Evolutionary conservation across 1,140 invertebrate genomes (phyloP).

Genomic region (Drosophila micromelanica): DNA sequence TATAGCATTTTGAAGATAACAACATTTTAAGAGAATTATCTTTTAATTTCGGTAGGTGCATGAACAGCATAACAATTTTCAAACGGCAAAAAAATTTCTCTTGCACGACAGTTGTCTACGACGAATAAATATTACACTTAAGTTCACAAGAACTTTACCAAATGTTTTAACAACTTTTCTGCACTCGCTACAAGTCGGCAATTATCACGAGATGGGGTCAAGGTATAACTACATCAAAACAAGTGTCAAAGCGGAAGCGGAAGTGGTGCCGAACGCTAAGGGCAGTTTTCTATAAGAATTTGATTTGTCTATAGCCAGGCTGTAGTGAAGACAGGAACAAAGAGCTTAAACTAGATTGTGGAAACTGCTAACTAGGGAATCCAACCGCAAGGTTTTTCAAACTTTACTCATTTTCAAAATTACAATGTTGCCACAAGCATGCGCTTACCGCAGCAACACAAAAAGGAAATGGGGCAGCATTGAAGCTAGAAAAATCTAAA

Average conservation of each 20-base stretch:
- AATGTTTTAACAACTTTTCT: constrained; percentile 73
- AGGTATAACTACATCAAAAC: constrained; percentile 54
- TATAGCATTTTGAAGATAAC: too few relatives aligned
- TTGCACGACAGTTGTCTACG: constrained; percentile 30
- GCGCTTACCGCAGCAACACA: constrained; percentile 65
- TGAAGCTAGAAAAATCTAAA: constrained; percentile 76
- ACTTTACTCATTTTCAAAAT: constrained; percentile 84
- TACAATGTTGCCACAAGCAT: constrained; percentile 82
- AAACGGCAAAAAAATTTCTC: constrained; percentile 42
- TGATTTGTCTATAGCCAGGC: constrained; percentile 54
- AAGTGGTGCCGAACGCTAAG: constrained; percentile 45
- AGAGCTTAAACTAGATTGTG: background rate
- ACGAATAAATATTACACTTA: constrained; percentile 73
- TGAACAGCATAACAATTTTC: constrained; percentile 62
- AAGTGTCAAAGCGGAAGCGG: constrained; percentile 80
- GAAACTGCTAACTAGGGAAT: constrained; percentile 18
- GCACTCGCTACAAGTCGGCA: constrained; percentile 56
- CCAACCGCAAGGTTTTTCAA: constrained; percentile 74
- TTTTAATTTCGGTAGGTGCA: constrained; percentile 71
- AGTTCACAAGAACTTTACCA: constrained; percentile 58
- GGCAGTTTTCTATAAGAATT: constrained; percentile 72
- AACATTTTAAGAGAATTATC: constrained; percentile 47
- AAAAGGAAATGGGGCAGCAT: constrained; percentile 15
- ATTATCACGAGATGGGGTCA: constrained; percentile 41
- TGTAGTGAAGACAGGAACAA: constrained; percentile 17